Base-by-base conservation (phyloP, 2,888 invertebrate genomes). In the Macrosoma leucophasiata region DNA sequence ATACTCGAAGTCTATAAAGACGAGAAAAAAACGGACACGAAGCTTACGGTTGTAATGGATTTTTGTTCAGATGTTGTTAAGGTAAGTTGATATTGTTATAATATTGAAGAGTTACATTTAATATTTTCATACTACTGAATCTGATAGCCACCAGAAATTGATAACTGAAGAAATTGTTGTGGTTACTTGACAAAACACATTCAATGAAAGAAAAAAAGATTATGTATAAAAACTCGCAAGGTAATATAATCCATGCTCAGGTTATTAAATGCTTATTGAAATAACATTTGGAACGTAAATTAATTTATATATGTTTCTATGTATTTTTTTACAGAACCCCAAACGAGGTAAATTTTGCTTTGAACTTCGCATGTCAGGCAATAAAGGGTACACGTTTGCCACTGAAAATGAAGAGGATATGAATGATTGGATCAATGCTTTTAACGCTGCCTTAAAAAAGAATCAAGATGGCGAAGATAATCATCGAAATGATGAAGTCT, bases 1-100 rank as follows among this genome's bases (percentile, higher is more conserved):
- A 93, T 95, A 58, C 85, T 97, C 31, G 96, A 96, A 76, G 88
- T 97, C 51, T 94, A 94, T 70, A 97, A 97, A 79, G 97, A 97
- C 74, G 96, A 96, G 42, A 92, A 93, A 65, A 95, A 94, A 75
- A 90, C 90, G 13, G 96, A 97, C 57, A 92, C 94, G 0, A 96
- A 96, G 79, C 91, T 94, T 48, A 93, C 95, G 18, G 93, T 97
- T 64, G 95, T 95, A 47, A 92, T 97, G 91, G 96, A 97, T 70
- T 94, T 95, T 78, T 96, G 96, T 63, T 92, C 92, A 2, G 95
- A 95, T 68, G 94, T 96, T 54, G 89, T 93, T 36, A 90, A 91
- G 86, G 93, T 92, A 74, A 68, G 74, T 66, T 29, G n/a, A n/a
- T n/a, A n/a, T n/a, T n/a, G n/a, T n/a, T n/a, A n/a, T n/a, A n/a